Base-by-base conservation (phyloP, 2,888 invertebrate genomes). In the Drosophila paramelanica region DNA sequence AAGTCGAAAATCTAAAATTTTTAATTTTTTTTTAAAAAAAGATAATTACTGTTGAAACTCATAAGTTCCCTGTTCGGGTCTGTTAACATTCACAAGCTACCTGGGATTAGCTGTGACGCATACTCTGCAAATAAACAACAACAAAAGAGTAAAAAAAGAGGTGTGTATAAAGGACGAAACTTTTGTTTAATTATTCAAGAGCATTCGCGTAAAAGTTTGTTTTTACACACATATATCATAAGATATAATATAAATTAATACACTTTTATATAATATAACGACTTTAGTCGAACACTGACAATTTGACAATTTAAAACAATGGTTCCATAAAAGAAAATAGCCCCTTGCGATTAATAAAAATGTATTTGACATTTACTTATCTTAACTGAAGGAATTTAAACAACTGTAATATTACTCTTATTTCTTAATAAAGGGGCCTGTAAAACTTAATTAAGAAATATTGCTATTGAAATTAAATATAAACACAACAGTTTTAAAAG, bases 1-100 rank as follows among this genome's bases (percentile, higher is more conserved):
- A 45, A 53, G 11, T 23, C 62, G 31, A 49, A 55, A 66, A 31
- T 61, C 43, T 25, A 76, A 67, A 66, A 52, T 59, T 62, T 67
- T 64, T 38, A 74, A 71, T 56, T 49, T 20, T 25, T 39, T 31
- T 43, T 66, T 39, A 10, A 10, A 31, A 31, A 0, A 31, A 31
- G 31, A 31, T 31, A 31, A 31, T 10, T 47, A 41, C 58, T 45
- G 14, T 43, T 49, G n/a, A 23, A 67, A 45, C 31, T 39, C 47
- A 58, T 41, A 23, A 43, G 39, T 53, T 50, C 43, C 5, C 13
- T 13, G 20, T 8, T 20, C 14, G 39, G 45, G 52, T 45, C 64
- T 41, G 33, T 13, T 38, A 39, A 43, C 38, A 57, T 20, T 58
- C n/a, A 13, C 38, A 36, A 65, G 38, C 47, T 57, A 66, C 23